Percentiles rank a stretch among this genome's conserved stretches.
These are phyloP conservation scores for Drosophila mimetica DNA, from an alignment of 2,888 invertebrate species.

Conservation along the genomic window DNA sequence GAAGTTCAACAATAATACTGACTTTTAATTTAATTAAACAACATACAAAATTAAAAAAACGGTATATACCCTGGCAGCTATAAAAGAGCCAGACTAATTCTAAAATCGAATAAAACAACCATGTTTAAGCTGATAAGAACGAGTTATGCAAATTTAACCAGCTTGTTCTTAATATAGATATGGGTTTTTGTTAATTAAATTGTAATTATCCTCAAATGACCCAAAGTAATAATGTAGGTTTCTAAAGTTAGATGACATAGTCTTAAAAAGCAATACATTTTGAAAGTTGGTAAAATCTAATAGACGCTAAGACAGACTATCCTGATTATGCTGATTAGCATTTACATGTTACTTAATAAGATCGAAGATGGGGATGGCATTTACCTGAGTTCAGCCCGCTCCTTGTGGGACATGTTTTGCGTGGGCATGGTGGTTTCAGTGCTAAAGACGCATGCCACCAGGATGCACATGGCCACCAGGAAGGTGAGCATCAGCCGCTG, in stretches of 20 bases:
- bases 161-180: not conserved
- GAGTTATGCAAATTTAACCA: not conserved
- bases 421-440: conserved; percentile 82
- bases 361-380: conserved; percentile 14
- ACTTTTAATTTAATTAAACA: too few relatives aligned
- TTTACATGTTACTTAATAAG: too few relatives aligned
- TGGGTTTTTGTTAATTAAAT: not conserved
- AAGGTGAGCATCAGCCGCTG: conserved; percentile 44
- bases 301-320: not conserved
- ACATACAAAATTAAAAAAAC: too few relatives aligned
- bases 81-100: too few relatives aligned
- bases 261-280: not conserved
- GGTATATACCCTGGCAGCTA: not conserved
- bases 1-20: too few relatives aligned
- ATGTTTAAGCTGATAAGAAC: not conserved
- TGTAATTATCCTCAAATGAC: not conserved
- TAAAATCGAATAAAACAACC: not conserved
- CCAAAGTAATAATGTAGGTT: not conserved
- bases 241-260: not conserved
- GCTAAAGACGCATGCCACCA: conserved; percentile 55
- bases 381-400: conserved; percentile 88
- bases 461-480: conserved; percentile 54
- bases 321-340: not conserved
- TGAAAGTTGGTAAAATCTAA: not conserved
- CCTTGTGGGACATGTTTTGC: conserved; percentile 87